Evolutionary conservation across 2,888 invertebrate genomes (phyloP).

Genomic region (Synanthedon vespiformis): DNA sequence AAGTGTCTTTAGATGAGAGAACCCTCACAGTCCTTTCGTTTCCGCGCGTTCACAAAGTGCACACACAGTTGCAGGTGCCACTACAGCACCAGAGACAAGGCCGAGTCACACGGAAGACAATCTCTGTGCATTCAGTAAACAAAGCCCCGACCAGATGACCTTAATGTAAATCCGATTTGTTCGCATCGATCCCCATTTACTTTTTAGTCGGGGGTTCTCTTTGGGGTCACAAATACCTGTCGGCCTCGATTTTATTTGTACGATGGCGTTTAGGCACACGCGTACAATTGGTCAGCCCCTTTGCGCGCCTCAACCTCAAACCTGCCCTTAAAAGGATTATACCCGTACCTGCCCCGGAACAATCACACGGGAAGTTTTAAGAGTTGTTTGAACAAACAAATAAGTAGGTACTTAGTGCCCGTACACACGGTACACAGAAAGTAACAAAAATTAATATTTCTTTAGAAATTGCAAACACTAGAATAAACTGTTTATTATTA

Average conservation of each 20-base stretch:
- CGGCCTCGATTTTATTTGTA: slow-evolving; percentile 17
- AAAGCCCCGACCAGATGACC: slow-evolving; percentile 42
- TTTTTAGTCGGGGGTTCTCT: slow-evolving; percentile 14
- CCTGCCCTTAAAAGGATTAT: slow-evolving; percentile 9
- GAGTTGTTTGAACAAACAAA: background rate
- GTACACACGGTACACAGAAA: no score
- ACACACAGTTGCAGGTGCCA: slow-evolving; percentile 3
- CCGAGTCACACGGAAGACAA: slow-evolving; percentile 59
- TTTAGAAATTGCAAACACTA: background rate
- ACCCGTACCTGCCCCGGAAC: slow-evolving; percentile 41
- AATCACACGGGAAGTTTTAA: slow-evolving; percentile 44
- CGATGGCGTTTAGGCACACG: slow-evolving; percentile 9
- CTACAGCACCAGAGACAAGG: slow-evolving; percentile 39
- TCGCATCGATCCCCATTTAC: slow-evolving; percentile 10
- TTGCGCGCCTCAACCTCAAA: slow-evolving; percentile 30
- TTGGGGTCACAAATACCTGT: slow-evolving; percentile 49
- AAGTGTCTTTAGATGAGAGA: slow-evolving; percentile 23
- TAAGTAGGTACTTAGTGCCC: no score
- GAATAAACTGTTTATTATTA: no score
- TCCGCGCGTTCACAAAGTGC: slow-evolving; percentile 3
- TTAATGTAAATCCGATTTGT: slow-evolving; percentile 34
- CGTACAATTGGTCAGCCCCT: slow-evolving; percentile 29
- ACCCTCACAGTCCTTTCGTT: slow-evolving; percentile 10
- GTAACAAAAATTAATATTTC: background rate
- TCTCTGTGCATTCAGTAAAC: slow-evolving; percentile 44